These are phyloP conservation scores for Notothenia rossii DNA, from an alignment of 2,113 vertebrate species.

Conservation along the genomic window DNA sequence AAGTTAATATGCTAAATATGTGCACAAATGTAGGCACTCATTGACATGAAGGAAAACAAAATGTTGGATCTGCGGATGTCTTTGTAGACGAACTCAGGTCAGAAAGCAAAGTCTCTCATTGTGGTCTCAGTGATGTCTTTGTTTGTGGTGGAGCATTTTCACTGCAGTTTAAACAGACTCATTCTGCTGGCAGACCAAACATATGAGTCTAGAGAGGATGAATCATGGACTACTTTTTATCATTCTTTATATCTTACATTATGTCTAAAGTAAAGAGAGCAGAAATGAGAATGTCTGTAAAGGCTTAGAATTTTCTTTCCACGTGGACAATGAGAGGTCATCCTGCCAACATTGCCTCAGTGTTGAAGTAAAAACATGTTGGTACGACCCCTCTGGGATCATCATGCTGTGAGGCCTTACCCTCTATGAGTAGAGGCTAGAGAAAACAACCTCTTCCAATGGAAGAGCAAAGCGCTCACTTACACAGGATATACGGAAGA, in stretches of 20 bases:
- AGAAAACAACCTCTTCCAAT: slow-evolving; percentile 42
- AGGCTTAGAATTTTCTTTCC: background rate
- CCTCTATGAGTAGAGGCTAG: slow-evolving; percentile 32
- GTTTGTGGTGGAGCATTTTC: slow-evolving; percentile 39
- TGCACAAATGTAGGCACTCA: background rate
- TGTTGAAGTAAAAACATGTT: slow-evolving; percentile 34
- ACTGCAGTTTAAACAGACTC: slow-evolving; percentile 49
- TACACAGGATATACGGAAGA: slow-evolving; percentile 31
- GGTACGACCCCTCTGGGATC: slow-evolving; percentile 37
- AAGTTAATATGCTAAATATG: background rate
- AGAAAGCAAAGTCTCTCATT: slow-evolving; percentile 37
- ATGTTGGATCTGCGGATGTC: background rate
- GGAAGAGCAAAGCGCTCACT: slow-evolving; percentile 15
- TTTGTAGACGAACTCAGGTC: background rate
- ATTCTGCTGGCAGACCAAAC: slow-evolving; percentile 50
- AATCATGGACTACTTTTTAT: slow-evolving; percentile 50
- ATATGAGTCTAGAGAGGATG: slow-evolving; percentile 53
- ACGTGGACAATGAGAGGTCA: slow-evolving; percentile 9
- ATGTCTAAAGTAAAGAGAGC: background rate
- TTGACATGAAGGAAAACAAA: background rate
- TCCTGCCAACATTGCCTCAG: slow-evolving; percentile 8
- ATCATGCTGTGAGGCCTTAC: slow-evolving; percentile 29
- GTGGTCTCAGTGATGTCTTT: slow-evolving; percentile 38
- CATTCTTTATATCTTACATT: background rate
- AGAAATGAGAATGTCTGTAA: background rate